Evolutionary conservation across 2,888 invertebrate species (phyloP).

Genomic region (Volucella inanis): DNA sequence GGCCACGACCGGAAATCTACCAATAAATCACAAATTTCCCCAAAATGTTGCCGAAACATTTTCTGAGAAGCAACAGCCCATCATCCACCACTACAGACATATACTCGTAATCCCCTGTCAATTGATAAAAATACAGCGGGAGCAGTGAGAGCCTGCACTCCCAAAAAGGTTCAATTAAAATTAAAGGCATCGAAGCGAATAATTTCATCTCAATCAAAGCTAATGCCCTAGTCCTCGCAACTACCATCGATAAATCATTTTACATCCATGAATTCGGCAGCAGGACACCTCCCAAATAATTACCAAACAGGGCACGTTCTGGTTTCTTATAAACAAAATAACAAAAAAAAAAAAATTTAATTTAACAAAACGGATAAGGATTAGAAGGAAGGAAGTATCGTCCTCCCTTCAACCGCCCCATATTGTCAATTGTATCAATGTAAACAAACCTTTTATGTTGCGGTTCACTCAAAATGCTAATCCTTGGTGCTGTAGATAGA

Average conservation of each 20-base stretch:
- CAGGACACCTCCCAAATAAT: conserved; percentile 17
- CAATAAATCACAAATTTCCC: too few species aligned
- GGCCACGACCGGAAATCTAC: too few species aligned
- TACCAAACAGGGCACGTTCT: conserved; percentile 43
- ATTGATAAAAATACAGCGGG: too few species aligned
- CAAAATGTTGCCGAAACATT: too few species aligned
- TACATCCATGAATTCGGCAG: conserved; percentile 35
- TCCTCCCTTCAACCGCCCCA: not conserved
- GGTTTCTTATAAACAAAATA: not conserved
- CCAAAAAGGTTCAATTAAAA: conserved; percentile 56
- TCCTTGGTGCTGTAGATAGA: not conserved
- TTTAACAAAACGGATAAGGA: not conserved
- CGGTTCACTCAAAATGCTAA: conserved; percentile 32
- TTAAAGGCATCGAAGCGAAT: conserved; percentile 52
- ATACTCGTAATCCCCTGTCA: too few species aligned
- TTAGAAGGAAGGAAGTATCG: too few species aligned
- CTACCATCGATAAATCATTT: conserved; percentile 59
- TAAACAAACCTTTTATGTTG: conserved; percentile 71
- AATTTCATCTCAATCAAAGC: conserved; percentile 54
- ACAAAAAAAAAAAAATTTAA: not conserved
- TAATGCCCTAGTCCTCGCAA: conserved; percentile 37
- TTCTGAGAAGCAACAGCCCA: too few species aligned
- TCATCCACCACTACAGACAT: too few species aligned
- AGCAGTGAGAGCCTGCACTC: too few species aligned
- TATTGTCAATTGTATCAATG: not conserved